These are phyloP conservation scores for Sebastes schlegelii DNA, from an alignment of 2,113 vertebrate genomes.

Conservation along the genomic window DNA sequence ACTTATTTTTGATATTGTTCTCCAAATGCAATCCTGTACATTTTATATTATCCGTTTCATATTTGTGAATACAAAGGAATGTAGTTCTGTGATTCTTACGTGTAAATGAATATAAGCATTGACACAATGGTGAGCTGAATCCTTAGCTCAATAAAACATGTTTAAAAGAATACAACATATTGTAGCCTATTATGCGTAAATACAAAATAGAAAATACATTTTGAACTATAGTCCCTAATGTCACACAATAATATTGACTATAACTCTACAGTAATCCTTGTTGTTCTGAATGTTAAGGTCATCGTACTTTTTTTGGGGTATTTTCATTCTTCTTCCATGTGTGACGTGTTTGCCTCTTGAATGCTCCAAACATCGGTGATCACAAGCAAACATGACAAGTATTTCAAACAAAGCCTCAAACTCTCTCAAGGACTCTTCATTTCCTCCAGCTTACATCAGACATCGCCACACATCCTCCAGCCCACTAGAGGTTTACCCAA, in stretches of 20 bases:
- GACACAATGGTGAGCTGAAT: no score
- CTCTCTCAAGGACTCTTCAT: slow-evolving; percentile 60
- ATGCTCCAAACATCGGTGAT: slow-evolving; percentile 9
- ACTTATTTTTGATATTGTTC: no score
- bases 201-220: background rate
- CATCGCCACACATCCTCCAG: slow-evolving; percentile 39
- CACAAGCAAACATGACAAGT: slow-evolving; percentile 42
- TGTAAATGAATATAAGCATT: no score
- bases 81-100: no score
- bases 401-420: slow-evolving; percentile 38
- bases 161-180: background rate
- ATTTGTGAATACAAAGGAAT: no score
- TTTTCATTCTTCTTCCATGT: background rate
- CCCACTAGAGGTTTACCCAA: slow-evolving; percentile 63
- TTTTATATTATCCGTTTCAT: no score
- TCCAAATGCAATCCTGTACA: no score
- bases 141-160: no score
- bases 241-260: background rate
- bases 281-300: background rate
- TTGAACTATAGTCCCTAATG: background rate
- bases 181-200: background rate
- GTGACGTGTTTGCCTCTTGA: background rate
- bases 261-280: background rate
- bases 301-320: background rate
- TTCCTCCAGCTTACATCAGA: slow-evolving; percentile 67